A percentile compares a stretch with the other conserved stretches of the same genome.
These are phyloP conservation scores for Ctenoplectra terminalis DNA, from an alignment of 1,140 invertebrate species.

Conservation along the genomic window DNA sequence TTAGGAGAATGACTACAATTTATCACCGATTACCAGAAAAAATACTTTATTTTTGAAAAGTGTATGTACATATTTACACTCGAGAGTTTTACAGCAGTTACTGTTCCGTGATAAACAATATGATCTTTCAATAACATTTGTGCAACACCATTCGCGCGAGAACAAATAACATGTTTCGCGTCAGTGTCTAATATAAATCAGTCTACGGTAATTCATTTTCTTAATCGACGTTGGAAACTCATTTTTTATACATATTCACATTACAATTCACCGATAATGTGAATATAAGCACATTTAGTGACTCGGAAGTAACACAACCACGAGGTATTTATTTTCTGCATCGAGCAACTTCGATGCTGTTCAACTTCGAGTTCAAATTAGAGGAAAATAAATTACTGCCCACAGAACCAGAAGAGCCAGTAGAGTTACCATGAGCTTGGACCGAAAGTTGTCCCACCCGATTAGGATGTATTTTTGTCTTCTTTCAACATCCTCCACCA, in stretches of 20 bases:
- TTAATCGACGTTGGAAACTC: not conserved
- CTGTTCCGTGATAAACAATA: no score
- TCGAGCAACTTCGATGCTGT: not conserved
- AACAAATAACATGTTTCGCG: not conserved
- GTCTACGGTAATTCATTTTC: not conserved
- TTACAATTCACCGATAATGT: not conserved
- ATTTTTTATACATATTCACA: not conserved
- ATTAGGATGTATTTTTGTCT: constrained; percentile 68
- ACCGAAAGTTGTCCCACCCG: constrained; percentile 79
- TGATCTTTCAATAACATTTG: not conserved
- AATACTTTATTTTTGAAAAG: not conserved
- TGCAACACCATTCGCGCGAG: not conserved
- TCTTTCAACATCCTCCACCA: constrained; percentile 44
- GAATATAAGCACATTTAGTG: no score
- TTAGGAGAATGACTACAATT: not conserved
- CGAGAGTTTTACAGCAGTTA: not conserved
- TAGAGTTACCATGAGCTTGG: constrained; percentile 75
- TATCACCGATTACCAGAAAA: not conserved
- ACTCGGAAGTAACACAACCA: not conserved
- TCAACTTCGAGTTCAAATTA: constrained; percentile 55
- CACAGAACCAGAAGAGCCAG: constrained; percentile 76
- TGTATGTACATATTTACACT: constrained; percentile 46
- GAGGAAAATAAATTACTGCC: constrained; percentile 78
- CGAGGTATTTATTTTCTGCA: not conserved
- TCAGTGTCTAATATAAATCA: not conserved